Percentiles rank a stretch among this genome's conserved stretches.
Evolutionary conservation across 2,113 vertebrate genomes (phyloP).

Genomic region (Condylura cristata): DNA sequence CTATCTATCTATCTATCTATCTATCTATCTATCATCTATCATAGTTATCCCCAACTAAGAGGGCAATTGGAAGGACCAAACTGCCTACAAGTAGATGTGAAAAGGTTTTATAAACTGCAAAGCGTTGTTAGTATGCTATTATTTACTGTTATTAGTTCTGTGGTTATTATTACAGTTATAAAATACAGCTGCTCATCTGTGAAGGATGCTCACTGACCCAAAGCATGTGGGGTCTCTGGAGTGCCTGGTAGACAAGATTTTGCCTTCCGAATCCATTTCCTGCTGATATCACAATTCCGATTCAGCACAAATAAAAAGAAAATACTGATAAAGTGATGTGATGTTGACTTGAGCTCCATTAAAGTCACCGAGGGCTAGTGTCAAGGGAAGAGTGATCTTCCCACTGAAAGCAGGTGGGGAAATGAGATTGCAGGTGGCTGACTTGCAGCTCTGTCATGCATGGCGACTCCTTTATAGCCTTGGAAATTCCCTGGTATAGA

Average conservation of each 20-base stretch:
- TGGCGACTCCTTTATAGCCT: background rate
- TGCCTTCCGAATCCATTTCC: background rate
- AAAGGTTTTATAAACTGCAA: background rate
- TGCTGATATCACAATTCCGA: background rate
- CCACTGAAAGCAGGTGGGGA: background rate
- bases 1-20: too few species aligned
- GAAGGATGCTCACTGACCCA: background rate
- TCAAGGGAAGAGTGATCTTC: background rate
- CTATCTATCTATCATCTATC: background rate
- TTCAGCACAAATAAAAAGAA: background rate
- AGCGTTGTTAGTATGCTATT: background rate
- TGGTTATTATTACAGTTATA: background rate
- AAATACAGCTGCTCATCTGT: background rate
- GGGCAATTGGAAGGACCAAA: background rate
- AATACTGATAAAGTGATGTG: conserved; percentile 3
- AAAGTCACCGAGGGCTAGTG: background rate
- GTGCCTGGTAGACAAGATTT: background rate
- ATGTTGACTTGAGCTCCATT: conserved; percentile 22
- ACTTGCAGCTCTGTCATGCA: background rate
- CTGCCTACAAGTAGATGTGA: background rate
- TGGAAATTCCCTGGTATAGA: background rate
- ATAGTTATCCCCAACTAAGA: background rate
- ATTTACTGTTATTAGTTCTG: background rate
- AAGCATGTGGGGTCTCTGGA: background rate
- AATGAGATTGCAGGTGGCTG: background rate